phyloP scores from a whole-genome alignment of 2,113 vertebrate species.

The Eubucco bourcierii region DNA sequence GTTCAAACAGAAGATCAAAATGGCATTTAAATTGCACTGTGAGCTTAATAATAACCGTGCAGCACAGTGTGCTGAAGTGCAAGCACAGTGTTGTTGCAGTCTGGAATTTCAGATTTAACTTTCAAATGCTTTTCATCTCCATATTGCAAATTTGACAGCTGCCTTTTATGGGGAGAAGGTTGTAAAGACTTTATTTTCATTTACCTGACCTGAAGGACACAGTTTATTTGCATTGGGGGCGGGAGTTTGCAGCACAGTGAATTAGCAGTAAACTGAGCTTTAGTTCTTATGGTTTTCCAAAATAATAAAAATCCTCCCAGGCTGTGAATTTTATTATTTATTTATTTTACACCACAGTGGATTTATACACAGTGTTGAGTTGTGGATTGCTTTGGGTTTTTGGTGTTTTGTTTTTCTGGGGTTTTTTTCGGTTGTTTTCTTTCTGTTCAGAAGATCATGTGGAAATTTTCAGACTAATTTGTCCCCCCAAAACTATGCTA shows the following conservation, averaged over 20 bases:
- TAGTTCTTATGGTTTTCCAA: background rate
- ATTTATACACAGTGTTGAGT: background rate
- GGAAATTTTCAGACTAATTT: background rate
- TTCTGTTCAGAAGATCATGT: background rate
- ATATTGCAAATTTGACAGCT: slow-evolving; percentile 33
- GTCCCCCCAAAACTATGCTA: background rate
- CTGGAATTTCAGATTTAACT: slow-evolving; percentile 29
- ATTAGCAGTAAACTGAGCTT: slow-evolving; percentile 46
- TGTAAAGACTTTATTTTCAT: slow-evolving; percentile 31
- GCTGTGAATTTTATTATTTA: background rate
- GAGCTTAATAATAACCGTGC: slow-evolving; percentile 26
- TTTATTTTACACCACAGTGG: background rate
- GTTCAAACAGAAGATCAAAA: slow-evolving; percentile 52
- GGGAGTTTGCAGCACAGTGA: slow-evolving; percentile 1
- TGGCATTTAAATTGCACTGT: slow-evolving; percentile 27
- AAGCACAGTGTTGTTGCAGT: slow-evolving; percentile 47
- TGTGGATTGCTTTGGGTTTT: too few relatives aligned
- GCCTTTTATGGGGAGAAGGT: background rate
- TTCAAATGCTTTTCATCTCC: slow-evolving; percentile 50
- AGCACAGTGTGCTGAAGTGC: slow-evolving; percentile 29
- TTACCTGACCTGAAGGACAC: slow-evolving; percentile 28
- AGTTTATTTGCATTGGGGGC: slow-evolving; percentile 42
- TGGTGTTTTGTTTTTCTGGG: too few relatives aligned
- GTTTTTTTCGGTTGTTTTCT: background rate
- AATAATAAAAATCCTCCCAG: background rate